Percentiles rank a stretch among this genome's conserved stretches.
Conservation (phyloP, 2,888 invertebrate genomes). For the Thymelicus lineola region DNA sequence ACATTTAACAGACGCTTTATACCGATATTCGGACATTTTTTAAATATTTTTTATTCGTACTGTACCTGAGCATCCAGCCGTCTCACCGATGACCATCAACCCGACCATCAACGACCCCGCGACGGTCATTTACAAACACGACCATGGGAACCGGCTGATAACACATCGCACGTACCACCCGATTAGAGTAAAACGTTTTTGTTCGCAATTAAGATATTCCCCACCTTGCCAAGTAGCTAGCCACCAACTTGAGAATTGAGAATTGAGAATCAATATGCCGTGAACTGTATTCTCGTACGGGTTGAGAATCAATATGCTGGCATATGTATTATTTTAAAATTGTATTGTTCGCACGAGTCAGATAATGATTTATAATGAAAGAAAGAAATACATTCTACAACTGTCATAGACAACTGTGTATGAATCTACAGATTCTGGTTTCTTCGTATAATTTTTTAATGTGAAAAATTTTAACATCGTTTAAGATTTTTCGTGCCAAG, state of each 20-base stretch:
- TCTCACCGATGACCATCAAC: constrained; percentile 74
- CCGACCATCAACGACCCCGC: constrained; percentile 71
- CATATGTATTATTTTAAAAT: too few species aligned
- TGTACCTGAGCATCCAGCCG: constrained; percentile 29
- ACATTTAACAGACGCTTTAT: too few species aligned
- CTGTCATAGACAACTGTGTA: too few species aligned
- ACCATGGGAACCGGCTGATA: constrained; percentile 79
- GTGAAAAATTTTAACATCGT: too few species aligned
- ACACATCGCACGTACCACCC: constrained; percentile 76
- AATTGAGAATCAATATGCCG: neutral
- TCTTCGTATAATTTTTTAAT: too few species aligned
- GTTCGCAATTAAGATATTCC: constrained; percentile 55
- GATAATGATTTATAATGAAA: too few species aligned
- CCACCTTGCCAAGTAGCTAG: constrained; percentile 12
- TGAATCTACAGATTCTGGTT: too few species aligned
- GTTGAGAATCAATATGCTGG: too few species aligned
- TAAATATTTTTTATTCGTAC: constrained; percentile 1
- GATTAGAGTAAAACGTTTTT: constrained; percentile 65
- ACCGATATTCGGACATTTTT: too few species aligned
- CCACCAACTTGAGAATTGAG: constrained; percentile 2
- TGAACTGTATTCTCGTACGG: neutral
- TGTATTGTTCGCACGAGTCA: too few species aligned
- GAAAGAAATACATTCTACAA: too few species aligned
- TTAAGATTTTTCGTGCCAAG: too few species aligned
- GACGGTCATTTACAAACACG: constrained; percentile 79